Percentiles rank a stretch among this genome's conserved stretches.
phyloP scores from a whole-genome alignment of 1,140 invertebrate species.

The Orchestia grillus region DNA sequence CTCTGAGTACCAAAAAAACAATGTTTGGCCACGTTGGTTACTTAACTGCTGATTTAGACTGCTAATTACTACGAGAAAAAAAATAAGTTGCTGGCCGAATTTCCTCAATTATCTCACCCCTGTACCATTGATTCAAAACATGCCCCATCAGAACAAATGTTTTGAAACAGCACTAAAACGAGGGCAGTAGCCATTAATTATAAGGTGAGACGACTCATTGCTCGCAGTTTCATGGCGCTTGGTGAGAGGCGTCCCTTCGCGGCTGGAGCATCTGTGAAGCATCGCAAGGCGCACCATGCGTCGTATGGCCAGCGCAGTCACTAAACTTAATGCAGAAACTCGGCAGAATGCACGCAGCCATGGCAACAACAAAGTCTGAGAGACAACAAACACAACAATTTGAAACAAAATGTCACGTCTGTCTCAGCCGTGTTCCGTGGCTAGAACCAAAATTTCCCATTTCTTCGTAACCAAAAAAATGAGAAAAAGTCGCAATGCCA shows the following conservation, averaged over 20 bases:
- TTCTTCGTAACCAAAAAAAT: too few relatives aligned
- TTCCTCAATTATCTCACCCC: background rate
- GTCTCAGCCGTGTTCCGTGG: too few relatives aligned
- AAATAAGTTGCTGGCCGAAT: background rate
- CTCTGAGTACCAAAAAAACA: background rate
- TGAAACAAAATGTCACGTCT: too few relatives aligned
- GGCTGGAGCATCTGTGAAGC: background rate
- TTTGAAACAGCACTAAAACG: background rate
- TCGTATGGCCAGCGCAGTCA: background rate
- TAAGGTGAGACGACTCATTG: background rate
- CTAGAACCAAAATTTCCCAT: too few relatives aligned
- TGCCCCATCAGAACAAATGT: background rate
- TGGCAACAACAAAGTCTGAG: too few relatives aligned
- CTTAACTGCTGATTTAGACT: background rate
- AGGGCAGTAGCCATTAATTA: background rate
- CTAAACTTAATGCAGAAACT: background rate
- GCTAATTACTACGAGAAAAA: background rate
- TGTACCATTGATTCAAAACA: background rate
- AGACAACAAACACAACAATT: too few relatives aligned
- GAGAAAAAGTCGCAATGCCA: too few relatives aligned
- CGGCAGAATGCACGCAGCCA: background rate
- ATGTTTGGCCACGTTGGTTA: background rate
- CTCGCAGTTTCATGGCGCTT: background rate
- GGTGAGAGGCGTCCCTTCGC: background rate
- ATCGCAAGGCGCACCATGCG: background rate